Evolutionary conservation across 2,888 invertebrate genomes (phyloP).

Genomic region (Archips xylosteana): DNA sequence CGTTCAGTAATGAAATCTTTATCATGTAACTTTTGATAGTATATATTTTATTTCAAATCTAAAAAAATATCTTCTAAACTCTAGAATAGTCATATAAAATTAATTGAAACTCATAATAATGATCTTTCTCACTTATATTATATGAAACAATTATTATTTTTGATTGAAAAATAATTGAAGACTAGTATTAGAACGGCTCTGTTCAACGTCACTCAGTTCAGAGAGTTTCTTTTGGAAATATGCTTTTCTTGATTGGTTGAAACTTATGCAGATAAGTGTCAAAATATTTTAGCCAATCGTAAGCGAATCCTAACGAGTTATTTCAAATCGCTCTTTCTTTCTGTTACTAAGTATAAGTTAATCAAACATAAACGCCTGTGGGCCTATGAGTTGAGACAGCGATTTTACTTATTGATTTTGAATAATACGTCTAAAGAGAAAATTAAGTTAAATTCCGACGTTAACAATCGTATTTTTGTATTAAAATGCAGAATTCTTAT

Average conservation of each 20-base stretch:
- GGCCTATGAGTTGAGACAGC: constrained; percentile 34
- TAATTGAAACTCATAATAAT: too few species aligned
- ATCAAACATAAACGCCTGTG: constrained; percentile 24
- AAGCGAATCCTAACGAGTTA: not conserved
- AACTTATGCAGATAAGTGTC: not conserved
- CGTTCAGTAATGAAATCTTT: constrained; percentile 29
- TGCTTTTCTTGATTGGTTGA: not conserved
- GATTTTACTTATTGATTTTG: constrained; percentile 43
- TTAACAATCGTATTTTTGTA: not conserved
- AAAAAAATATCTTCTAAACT: not conserved
- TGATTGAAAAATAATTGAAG: not conserved
- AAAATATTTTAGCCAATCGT: constrained; percentile 10
- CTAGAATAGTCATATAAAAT: not conserved
- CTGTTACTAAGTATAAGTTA: not conserved
- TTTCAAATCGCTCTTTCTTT: not conserved
- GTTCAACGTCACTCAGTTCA: constrained; percentile 1
- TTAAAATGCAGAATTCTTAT: not conserved
- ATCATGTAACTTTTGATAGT: not conserved
- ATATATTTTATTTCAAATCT: not conserved
- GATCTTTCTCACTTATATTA: too few species aligned
- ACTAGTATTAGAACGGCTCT: not conserved
- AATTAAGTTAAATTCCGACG: constrained; percentile 23
- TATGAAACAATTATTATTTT: not conserved
- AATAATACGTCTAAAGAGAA: constrained; percentile 37
- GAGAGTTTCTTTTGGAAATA: not conserved